Evolutionary conservation across 2,888 invertebrate species (phyloP), one percentile per base, ranked within the genome.

Genomic region (Liposcelis brunnea): DNA sequence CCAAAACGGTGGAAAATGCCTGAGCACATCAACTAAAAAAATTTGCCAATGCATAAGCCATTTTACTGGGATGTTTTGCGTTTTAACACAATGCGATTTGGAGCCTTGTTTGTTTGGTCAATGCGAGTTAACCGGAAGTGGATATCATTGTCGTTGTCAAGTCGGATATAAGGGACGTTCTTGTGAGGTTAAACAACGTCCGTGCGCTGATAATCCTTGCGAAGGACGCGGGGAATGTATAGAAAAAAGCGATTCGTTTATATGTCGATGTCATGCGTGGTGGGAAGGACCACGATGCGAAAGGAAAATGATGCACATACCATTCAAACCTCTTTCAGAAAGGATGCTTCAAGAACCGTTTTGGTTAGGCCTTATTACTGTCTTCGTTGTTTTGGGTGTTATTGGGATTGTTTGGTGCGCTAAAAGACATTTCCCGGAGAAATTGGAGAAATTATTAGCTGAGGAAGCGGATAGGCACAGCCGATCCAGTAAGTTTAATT

Each of bases 261-360:
- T 71, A 47, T 85, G 86, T 58, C 69, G 72, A 52, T 74, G 86
- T 57, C 77, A 80, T 56, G 79, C 80, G 0, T 81, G 80, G 64
- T 80, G 76, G 75, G 75, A 74, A 58, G 80, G 72, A 42, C 59
- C 64, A 54, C 71, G 75, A 51, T 85, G 85, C 57, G 82, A 84
- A 61, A 65, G 67, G 44, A 65, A 74, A 35, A 75, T 77, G 64
- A 68, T 76, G 51, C 74, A 77, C 54, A 77, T 79, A 48, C 76
- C 77, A 1, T 77, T 73, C 60, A 77, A 75, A 54, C 77, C 77
- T 3, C 66, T 86, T 14, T 82, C 84, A 8, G 76, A 84, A 53
- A 67, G 83, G 19, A 82, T 89, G 80, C 66, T 87, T 26, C 80
- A 84, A 54, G 86, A 87, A 59, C 87, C 87, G 0, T 87, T 89